Evolutionary conservation across 2,888 invertebrate species (phyloP).

Genomic region (Eumerus sabulonum): DNA sequence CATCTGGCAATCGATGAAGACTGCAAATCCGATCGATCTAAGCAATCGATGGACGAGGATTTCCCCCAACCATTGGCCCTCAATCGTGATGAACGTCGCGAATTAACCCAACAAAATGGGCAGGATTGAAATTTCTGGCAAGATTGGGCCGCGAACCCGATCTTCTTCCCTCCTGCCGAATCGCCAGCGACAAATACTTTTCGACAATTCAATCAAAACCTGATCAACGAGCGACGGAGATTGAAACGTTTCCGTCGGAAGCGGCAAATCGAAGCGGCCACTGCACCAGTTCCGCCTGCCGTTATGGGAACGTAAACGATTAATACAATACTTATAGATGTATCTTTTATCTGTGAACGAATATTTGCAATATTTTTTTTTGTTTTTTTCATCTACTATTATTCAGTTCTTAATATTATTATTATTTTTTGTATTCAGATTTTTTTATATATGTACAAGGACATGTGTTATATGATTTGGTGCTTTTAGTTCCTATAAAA

Average conservation of each 20-base stretch:
- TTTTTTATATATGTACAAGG: not conserved
- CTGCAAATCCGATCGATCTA: constrained; percentile 83
- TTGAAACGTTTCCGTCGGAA: constrained; percentile 75
- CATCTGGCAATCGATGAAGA: constrained; percentile 83
- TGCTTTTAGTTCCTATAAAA: constrained; percentile 66
- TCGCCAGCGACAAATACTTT: constrained; percentile 69
- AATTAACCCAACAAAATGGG: constrained; percentile 86
- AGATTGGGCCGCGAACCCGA: constrained; percentile 79
- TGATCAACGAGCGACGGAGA: constrained; percentile 76
- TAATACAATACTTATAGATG: not conserved
- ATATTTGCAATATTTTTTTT: constrained; percentile 62
- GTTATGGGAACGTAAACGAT: constrained; percentile 57
- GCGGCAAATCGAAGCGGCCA: constrained; percentile 61
- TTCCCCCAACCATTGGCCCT: constrained; percentile 80
- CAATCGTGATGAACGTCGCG: constrained; percentile 83
- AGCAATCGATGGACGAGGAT: constrained; percentile 82
- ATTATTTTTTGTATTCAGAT: constrained; percentile 23
- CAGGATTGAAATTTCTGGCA: constrained; percentile 84
- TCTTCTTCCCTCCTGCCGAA: constrained; percentile 76
- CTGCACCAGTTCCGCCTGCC: constrained; percentile 42
- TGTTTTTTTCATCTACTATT: no score
- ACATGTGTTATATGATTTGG: constrained; percentile 44
- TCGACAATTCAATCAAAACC: constrained; percentile 76
- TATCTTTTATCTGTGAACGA: constrained; percentile 12
- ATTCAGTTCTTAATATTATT: constrained; percentile 12